phyloP scores from a whole-genome alignment of 2,113 vertebrate genomes.

The Muntiacus muntjak region DNA sequence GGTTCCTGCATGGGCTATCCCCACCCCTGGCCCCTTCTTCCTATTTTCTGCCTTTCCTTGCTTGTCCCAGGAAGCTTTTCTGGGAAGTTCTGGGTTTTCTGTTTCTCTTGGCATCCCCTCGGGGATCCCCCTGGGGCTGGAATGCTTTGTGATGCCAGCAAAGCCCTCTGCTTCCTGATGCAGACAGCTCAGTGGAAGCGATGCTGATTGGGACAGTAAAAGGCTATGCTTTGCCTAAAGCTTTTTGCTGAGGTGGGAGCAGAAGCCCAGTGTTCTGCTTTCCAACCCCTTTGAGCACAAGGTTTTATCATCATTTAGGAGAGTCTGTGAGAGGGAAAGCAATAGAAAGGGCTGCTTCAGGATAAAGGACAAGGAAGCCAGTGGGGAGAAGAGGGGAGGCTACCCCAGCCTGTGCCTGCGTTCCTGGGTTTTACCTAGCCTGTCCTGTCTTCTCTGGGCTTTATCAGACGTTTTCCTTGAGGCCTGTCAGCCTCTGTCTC shows the following conservation, averaged over 20 bases:
- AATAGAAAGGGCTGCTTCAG: neutral
- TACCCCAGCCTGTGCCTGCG: accelerated
- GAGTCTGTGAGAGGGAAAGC: neutral
- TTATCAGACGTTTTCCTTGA: neutral
- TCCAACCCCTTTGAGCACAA: neutral
- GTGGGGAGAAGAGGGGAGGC: neutral
- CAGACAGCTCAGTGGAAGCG: neutral
- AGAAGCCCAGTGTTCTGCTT: neutral
- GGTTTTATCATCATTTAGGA: neutral
- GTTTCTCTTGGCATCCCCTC: neutral
- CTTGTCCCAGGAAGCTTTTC: conserved; percentile 6
- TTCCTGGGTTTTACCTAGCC: neutral
- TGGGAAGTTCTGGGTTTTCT: conserved; percentile 25
- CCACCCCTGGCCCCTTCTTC: neutral
- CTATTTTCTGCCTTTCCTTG: neutral
- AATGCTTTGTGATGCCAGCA: neutral
- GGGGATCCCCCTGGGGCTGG: neutral
- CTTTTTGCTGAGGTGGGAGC: neutral
- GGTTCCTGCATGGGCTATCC: conserved; percentile 28
- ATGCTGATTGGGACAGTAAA: neutral
- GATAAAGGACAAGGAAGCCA: neutral
- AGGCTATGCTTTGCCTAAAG: neutral
- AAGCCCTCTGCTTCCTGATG: neutral
- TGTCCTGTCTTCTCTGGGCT: neutral
- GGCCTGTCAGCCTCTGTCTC: neutral